Evolutionary conservation across 1,140 invertebrate genomes (phyloP), one percentile per base, ranked within the genome.

Genomic region (Theocolax elegans): DNA sequence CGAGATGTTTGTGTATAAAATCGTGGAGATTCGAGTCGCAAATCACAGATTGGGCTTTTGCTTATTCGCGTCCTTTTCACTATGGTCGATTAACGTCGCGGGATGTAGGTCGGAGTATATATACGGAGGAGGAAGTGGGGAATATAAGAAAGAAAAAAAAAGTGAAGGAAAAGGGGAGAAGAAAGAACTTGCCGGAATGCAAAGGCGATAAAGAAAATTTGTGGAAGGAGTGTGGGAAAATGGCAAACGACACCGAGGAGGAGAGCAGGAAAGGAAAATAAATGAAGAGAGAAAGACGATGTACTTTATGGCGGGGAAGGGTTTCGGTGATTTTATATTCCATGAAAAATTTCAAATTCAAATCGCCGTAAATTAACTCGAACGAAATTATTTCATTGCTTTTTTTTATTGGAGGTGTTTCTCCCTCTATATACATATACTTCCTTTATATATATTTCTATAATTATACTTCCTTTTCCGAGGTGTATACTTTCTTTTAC

Each of bases 161-260:
- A n/a, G n/a, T n/a, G n/a, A n/a, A 56, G n/a, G 49, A 10, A 15
- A 10, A 9, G n/a, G 15, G n/a, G 19, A 56, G 53, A 38, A 38
- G 53, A 60, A 44, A 60, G 58, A 42, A 60, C 7, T 29, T 21
- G 1, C 2, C 10, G 40, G 15, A 44, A 60, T 21, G 40, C 40
- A 31, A 60, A 60, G 58, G 21, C 38, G 58, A 60, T 60, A 60
- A 60, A 60, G 23, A 60, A 60, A 60, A 60, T 60, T 60, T 44
- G 40, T 44, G 38, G 58, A 10, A 13, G 54, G n/a, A 44, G 38
- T 1, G 19, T n/a, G n/a, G n/a, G n/a, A n/a, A n/a, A n/a, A n/a
- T n/a, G n/a, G n/a, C n/a, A n/a, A n/a, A n/a, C n/a, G n/a, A n/a
- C n/a, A n/a, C n/a, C n/a, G n/a, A n/a, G n/a, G n/a, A n/a, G n/a